These are phyloP conservation scores for Drosophila biarmipes DNA, from an alignment of 1,140 invertebrate genomes.

Conservation along the genomic window DNA sequence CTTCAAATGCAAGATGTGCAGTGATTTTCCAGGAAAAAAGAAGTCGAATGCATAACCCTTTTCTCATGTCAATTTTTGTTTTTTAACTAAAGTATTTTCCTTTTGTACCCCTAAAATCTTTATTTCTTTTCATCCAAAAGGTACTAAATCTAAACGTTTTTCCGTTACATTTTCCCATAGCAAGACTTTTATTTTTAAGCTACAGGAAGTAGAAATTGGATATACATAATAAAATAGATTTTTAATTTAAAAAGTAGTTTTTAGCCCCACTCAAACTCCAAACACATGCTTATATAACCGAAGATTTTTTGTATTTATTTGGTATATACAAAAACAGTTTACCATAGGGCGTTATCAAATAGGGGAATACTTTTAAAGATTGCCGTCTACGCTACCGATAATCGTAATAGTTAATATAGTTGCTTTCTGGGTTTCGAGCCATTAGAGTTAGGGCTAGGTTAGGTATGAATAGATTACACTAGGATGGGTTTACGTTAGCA, in stretches of 20 bases:
- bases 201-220: too few species aligned
- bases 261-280: neutral
- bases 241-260: too few species aligned
- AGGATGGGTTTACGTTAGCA: constrained; percentile 75
- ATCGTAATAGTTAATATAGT: constrained; percentile 52
- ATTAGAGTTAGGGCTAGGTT: constrained; percentile 45
- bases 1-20: constrained; percentile 15
- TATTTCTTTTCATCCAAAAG: neutral
- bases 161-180: too few species aligned
- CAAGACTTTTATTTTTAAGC: too few species aligned
- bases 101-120: neutral
- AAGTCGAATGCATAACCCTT: constrained; percentile 3
- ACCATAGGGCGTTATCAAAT: constrained; percentile 67
- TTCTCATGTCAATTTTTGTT: constrained; percentile 18
- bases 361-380: constrained; percentile 71
- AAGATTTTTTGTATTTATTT: constrained; percentile 71
- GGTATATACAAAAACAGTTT: constrained; percentile 79
- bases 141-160: neutral
- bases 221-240: too few species aligned
- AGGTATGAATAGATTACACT: constrained; percentile 77
- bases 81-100: neutral
- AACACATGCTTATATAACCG: constrained; percentile 11
- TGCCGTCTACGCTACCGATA: constrained; percentile 55
- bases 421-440: constrained; percentile 2
- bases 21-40: constrained; percentile 23